Evolutionary conservation across 2,888 invertebrate species (phyloP).

Genomic region (Philereme vetulata): DNA sequence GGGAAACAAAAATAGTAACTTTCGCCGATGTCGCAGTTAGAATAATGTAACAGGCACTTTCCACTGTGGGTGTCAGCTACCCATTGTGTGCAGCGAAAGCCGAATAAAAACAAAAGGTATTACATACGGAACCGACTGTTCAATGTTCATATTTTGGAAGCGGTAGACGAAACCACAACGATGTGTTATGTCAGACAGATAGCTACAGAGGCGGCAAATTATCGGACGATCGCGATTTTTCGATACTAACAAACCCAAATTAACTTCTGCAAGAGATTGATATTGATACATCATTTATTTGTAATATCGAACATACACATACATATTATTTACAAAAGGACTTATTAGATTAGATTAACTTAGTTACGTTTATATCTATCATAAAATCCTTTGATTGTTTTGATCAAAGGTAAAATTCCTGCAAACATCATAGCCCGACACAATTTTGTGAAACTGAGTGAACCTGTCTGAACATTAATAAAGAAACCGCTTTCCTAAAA

Average conservation of each 20-base stretch:
- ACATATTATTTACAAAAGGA: no score
- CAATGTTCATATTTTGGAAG: constrained; percentile 34
- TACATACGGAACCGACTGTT: constrained; percentile 46
- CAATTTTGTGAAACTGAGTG: constrained; percentile 13
- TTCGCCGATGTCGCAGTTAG: constrained; percentile 62
- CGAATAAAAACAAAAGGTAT: constrained; percentile 68
- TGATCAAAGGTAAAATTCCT: no score
- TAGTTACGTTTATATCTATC: no score
- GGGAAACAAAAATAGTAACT: constrained; percentile 61
- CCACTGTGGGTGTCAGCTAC: constrained; percentile 67
- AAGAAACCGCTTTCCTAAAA: constrained; percentile 54
- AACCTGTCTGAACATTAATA: constrained; percentile 38
- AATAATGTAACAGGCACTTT: constrained; percentile 65
- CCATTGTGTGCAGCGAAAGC: constrained; percentile 74
- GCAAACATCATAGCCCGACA: constrained; percentile 7
- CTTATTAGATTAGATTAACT: no score
- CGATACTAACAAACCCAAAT: not conserved
- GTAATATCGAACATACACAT: no score
- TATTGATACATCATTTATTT: no score
- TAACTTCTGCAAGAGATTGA: no score
- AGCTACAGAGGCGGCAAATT: constrained; percentile 4
- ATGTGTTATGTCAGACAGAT: constrained; percentile 11
- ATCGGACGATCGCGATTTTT: constrained; percentile 11
- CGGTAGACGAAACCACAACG: constrained; percentile 18
- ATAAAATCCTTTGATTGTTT: no score